These are phyloP conservation scores for Pristionchus pacificus DNA, from an alignment of 1,140 invertebrate species.

Conservation along the genomic window DNA sequence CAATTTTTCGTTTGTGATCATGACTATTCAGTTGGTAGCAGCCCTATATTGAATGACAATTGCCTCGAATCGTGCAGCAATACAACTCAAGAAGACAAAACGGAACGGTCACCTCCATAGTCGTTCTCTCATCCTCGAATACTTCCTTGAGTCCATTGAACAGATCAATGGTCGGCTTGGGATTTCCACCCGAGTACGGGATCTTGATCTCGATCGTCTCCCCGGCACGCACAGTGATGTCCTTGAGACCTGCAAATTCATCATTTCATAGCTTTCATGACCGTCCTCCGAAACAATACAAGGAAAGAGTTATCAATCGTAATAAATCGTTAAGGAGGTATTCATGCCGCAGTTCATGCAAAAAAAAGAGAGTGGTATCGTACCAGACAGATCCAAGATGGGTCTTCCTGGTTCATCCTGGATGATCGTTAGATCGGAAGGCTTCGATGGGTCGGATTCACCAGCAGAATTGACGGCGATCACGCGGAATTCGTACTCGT, in stretches of 20 bases:
- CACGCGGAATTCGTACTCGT: constrained; percentile 90
- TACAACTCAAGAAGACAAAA: too few relatives aligned
- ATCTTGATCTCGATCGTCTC: constrained; percentile 94
- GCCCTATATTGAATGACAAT: too few relatives aligned
- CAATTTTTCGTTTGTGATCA: too few relatives aligned
- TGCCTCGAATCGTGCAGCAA: too few relatives aligned
- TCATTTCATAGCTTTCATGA: too few relatives aligned
- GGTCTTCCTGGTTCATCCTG: constrained; percentile 90
- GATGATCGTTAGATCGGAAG: constrained; percentile 76
- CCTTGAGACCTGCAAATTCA: constrained; percentile 69
- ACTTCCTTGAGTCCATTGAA: constrained; percentile 61
- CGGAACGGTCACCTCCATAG: constrained; percentile 51
- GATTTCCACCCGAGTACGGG: constrained; percentile 82
- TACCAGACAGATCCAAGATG: constrained; percentile 75
- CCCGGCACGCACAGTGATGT: constrained; percentile 91
- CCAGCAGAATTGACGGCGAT: constrained; percentile 93
- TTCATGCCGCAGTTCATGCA: too few relatives aligned
- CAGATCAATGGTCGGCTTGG: constrained; percentile 87
- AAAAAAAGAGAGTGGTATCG: too few relatives aligned
- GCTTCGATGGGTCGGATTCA: constrained; percentile 81
- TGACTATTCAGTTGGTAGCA: too few relatives aligned
- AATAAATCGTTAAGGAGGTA: too few relatives aligned
- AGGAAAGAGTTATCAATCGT: too few relatives aligned
- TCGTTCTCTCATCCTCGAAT: constrained; percentile 56
- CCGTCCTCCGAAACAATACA: too few relatives aligned